A percentile compares a stretch with the other conserved stretches of the same genome.
Conservation (phyloP, 2,888 invertebrate species). For the Schizaphis graminum region DNA sequence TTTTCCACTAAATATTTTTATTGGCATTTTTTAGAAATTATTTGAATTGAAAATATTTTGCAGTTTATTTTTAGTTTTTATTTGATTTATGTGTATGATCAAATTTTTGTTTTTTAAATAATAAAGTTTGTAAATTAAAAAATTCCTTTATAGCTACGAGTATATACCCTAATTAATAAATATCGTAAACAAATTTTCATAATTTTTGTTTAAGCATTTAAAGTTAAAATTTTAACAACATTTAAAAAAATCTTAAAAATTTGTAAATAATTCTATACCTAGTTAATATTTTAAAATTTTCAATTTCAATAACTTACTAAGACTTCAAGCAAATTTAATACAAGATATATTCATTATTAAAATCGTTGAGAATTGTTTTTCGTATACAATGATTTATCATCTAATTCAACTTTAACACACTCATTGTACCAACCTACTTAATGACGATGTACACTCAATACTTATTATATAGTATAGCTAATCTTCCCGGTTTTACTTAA, state of each 20-base stretch:
- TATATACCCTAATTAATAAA: neutral
- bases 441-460: neutral
- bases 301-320: neutral
- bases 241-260: neutral
- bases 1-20: neutral
- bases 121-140: neutral
- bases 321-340: neutral
- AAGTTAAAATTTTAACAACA: neutral
- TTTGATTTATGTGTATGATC: neutral
- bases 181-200: neutral
- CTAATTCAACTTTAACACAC: neutral
- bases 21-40: neutral
- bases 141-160: neutral
- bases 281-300: neutral
- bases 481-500: neutral
- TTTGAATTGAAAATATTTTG: neutral
- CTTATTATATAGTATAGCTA: neutral
- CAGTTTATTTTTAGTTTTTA: neutral
- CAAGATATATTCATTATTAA: neutral
- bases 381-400: neutral
- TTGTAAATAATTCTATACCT: neutral
- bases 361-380: neutral
- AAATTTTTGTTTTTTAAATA: neutral
- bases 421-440: neutral
- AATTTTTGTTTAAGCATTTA: neutral